Evolutionary conservation across 2,888 invertebrate genomes (phyloP), one percentile per base, ranked within the genome.

Genomic region (Tiliacea citrago): DNA sequence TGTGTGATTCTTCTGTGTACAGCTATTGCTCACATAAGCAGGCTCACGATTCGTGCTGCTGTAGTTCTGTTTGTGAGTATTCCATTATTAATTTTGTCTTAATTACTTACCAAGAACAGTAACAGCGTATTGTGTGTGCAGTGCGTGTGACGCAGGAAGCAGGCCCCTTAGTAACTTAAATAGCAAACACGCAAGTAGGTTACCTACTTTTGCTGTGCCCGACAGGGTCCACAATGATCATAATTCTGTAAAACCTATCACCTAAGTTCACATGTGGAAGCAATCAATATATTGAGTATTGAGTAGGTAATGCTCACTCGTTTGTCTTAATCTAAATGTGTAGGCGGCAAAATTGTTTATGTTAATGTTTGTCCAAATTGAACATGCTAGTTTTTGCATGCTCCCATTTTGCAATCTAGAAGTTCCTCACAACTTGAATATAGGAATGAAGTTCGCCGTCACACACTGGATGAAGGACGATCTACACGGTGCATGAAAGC

Each of bases 1-100:
- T 97, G 47, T 98, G 98, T 88, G 98, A 98, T 90, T 97, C 97
- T 0, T 98, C 98, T 0, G 98, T 98, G 8, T 98, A 97, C 92
- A 97, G 97, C 86, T 98, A 98, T 92, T 98, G 98, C 90, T 97
- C 97, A 0, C 97, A 98, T 77, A 98, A 98, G 93, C 95, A 98
- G 75, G 96, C 97, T 8, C 98, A 98, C 88, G 98, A 98, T 89
- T 97, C 98, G 0, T 98, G 98, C 90, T 98, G 98, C 90, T 98
- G 98, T 86, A 97, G 97, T 88, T 88, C 91, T 69, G 90, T 90
- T 39, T 96, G 96, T 96, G 86, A 96, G 96, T 95, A 88, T 83
- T 21, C 0, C 18, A 18, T 51, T 57, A 47, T 35, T n/a, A 35
- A 39, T 39, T 60, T 61, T 24, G 18, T 39, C 16, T 47, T 24